phyloP scores from a whole-genome alignment of 2,797 vertebrate genomes.

The Enteromius trimaculatus region DNA sequence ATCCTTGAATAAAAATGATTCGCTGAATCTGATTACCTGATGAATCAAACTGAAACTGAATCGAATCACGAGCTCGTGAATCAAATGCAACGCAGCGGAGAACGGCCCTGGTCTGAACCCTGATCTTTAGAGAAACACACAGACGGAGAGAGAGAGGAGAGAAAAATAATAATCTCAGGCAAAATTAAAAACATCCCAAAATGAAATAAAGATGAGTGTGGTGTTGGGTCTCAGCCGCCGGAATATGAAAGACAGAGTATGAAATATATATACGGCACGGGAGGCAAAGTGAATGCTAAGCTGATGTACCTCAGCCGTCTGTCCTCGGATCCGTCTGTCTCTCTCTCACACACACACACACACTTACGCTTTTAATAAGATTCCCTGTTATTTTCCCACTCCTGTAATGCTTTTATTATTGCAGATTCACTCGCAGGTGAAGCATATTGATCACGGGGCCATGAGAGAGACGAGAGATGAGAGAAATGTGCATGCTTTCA shows the following conservation, averaged over 20 bases:
- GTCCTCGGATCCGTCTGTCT: constrained; percentile 46
- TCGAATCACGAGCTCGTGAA: constrained; percentile 2
- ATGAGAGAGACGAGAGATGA: constrained; percentile 59
- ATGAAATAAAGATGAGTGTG: constrained; percentile 84
- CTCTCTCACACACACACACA: constrained; percentile 65
- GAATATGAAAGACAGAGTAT: constrained; percentile 80
- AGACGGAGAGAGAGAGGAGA: not conserved
- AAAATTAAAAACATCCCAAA: constrained; percentile 79
- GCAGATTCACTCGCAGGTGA: constrained; percentile 77
- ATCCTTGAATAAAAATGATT: not conserved
- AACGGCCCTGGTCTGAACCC: not conserved
- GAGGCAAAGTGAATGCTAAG: constrained; percentile 76
- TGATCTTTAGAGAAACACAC: constrained; percentile 31
- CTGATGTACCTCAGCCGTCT: constrained; percentile 63
- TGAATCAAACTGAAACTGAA: not conserved
- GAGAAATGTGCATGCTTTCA: constrained; percentile 46
- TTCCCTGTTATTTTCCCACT: constrained; percentile 72
- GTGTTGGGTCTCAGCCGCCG: constrained; percentile 67
- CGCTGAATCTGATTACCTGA: not conserved
- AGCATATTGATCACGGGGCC: constrained; percentile 78
- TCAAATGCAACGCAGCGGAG: not conserved
- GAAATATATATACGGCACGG: constrained; percentile 77
- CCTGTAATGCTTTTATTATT: constrained; percentile 84
- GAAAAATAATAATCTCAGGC: constrained; percentile 66
- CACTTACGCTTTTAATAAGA: constrained; percentile 77